phyloP scores from a whole-genome alignment of 2,888 invertebrate genomes.

The Pseudanteris insignis region DNA sequence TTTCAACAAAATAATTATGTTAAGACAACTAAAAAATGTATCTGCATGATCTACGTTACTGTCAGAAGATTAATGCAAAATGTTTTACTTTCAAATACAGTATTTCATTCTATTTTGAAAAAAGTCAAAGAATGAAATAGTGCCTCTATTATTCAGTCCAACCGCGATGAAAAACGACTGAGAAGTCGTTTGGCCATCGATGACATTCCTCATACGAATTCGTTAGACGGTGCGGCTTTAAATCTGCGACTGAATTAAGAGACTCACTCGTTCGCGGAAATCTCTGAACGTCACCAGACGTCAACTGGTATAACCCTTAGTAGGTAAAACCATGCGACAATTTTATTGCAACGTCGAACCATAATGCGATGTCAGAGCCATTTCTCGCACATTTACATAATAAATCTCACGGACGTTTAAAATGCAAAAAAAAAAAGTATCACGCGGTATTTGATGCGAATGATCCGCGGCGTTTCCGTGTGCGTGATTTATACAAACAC shows the following conservation, averaged over 20 bases:
- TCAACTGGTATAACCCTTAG: slow-evolving; percentile 17
- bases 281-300: slow-evolving; percentile 9
- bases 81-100: too few species aligned
- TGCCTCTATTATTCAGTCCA: too few species aligned
- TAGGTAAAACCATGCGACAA: slow-evolving; percentile 12
- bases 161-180: too few species aligned
- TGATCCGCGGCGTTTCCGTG: slow-evolving; percentile 10
- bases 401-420: slow-evolving; percentile 8
- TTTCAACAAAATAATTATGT: too few species aligned
- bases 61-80: slow-evolving; percentile 2
- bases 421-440: too few species aligned
- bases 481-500: slow-evolving; percentile 21
- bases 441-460: not conserved
- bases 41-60: not conserved
- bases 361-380: slow-evolving; percentile 1
- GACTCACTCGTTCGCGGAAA: slow-evolving; percentile 26
- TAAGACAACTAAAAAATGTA: not conserved
- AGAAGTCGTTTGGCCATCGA: slow-evolving; percentile 12
- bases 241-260: slow-evolving; percentile 34
- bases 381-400: slow-evolving; percentile 23
- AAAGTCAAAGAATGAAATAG: too few species aligned
- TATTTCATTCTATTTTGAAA: too few species aligned
- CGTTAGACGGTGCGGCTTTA: slow-evolving; percentile 29
- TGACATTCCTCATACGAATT: slow-evolving; percentile 40
- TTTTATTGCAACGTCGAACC: slow-evolving; percentile 9